phyloP scores from a whole-genome alignment of 1,140 invertebrate genomes.

The Nasonia longicornis region DNA sequence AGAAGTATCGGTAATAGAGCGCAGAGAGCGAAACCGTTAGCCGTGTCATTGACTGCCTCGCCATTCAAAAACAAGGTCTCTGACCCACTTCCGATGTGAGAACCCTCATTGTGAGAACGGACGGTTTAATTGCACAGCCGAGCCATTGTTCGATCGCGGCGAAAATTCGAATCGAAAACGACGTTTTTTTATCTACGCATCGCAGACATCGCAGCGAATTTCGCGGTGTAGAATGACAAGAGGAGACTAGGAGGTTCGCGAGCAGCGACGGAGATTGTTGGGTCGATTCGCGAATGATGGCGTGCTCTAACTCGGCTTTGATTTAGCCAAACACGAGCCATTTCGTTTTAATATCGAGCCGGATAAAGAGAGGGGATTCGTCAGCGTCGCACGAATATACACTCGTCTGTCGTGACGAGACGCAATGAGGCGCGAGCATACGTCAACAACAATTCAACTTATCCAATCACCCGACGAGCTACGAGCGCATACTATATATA shows the following conservation, averaged over 20 bases:
- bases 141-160: not conserved
- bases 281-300: slow-evolving; percentile 52
- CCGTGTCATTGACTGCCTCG: not conserved
- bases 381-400: not conserved
- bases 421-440: slow-evolving; percentile 50
- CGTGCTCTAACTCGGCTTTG: slow-evolving; percentile 39
- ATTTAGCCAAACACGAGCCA: slow-evolving; percentile 45
- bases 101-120: not conserved
- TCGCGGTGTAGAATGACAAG: slow-evolving; percentile 1
- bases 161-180: not conserved
- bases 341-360: slow-evolving; percentile 51
- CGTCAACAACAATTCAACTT: slow-evolving; percentile 58
- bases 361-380: slow-evolving; percentile 24
- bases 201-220: not conserved
- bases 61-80: not conserved
- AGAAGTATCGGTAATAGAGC: not conserved
- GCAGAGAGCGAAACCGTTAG: not conserved
- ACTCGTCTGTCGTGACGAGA: slow-evolving; percentile 54
- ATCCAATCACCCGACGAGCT: slow-evolving; percentile 52
- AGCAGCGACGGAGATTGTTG: slow-evolving; percentile 48
- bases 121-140: too few relatives aligned
- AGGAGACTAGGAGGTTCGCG: slow-evolving; percentile 32
- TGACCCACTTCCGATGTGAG: not conserved
- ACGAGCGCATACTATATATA: not conserved
- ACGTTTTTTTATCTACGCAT: not conserved